Base-by-base conservation (phyloP, 2,888 invertebrate genomes). In the Hirtodrosophila confusa region DNA sequence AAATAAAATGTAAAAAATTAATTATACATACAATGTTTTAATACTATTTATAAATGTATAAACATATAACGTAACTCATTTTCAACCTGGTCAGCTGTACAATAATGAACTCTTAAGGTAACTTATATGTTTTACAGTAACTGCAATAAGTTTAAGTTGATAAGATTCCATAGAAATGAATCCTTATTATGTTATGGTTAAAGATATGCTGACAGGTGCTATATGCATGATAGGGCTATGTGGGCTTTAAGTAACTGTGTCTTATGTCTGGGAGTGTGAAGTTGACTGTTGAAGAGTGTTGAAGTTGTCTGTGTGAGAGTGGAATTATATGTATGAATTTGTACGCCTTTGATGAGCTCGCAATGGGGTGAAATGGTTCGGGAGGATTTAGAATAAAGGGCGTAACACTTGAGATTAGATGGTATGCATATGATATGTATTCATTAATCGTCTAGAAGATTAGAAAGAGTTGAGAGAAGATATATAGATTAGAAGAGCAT, bases 361-460 rank as follows among this genome's bases (percentile, higher is more conserved):
- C 78, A 80, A 73, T 84, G 82, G 62, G 64, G 67, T 68, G 68
- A 57, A 49, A 60, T 51, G 72, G 78, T 56, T 43, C 45, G 73
- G 62, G 37, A 27, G 73, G 47, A 29, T 29, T n/a, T 37, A 17
- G 58, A 66, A 58, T 68, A 66, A 53, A 54, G 70, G 75, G 55
- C 82, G 67, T 68, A 80, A 80, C 76, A 66, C 77, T 64, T 84
- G 75, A 72, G 35, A 58, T 65, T 51, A 60, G 66, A 74, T 77
- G 86, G 48, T 80, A 80, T 85, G 82, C 76, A 70, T 70, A 79
- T 86, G 86, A 80, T 71, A 83, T 82, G 76, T 83, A 78, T 78
- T 88, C 88, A 86, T 89, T 89, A 89, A 80, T 91, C 91, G 90
- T 91, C 91, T 91, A 91, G 89, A 91, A 90, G 90, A 89, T 89